Base-by-base conservation (phyloP, 2,797 vertebrate species). In the Acanthurus tractus region DNA sequence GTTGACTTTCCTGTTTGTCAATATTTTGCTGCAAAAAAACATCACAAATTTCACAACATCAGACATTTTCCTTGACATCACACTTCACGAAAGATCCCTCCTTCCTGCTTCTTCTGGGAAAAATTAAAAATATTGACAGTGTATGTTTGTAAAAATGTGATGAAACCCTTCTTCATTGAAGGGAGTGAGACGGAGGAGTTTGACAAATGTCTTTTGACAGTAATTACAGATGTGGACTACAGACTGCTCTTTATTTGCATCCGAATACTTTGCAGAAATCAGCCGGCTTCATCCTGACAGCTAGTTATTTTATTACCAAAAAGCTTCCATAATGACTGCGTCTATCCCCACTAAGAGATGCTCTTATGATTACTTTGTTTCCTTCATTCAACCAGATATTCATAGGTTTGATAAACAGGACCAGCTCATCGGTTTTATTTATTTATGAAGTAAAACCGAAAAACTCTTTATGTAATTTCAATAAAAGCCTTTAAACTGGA, bases 401-500 rank as follows among this genome's bases (percentile, higher is more conserved):
- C 5, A 11, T 44, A n/a, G 46, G 46, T 44, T 42, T 70, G 48
- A 14, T 48, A 44, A n/a, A 13, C n/a, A 11, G n/a, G 44, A 15
- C 52, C 17, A 40, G 44, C 40, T 78, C 57, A 29, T 76, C 14
- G 44, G 52, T 44, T 50, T 5, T 46, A 23, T 50, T n/a, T n/a
- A n/a, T n/a, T n/a, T n/a, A n/a, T n/a, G n/a, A n/a, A n/a, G n/a
- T n/a, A n/a, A n/a, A n/a, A n/a, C n/a, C n/a, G n/a, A n/a, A n/a
- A n/a, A n/a, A n/a, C n/a, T 72, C 23, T 83, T 80, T 38, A 64
- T 81, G 49, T 58, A 42, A 81, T 86, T 87, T 88, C 78, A 88
- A 84, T 91, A 75, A 86, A 81, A 78, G 52, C 70, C 86, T 73
- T 53, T 74, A 76, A 65, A 75, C 67, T 59, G 48, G 86, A 88